Evolutionary conservation across 37 sponge, comb jelly and placozoan species (phyloP), one percentile per base, ranked within the genome.

Genomic region (Trichoplax adhaerens): DNA sequence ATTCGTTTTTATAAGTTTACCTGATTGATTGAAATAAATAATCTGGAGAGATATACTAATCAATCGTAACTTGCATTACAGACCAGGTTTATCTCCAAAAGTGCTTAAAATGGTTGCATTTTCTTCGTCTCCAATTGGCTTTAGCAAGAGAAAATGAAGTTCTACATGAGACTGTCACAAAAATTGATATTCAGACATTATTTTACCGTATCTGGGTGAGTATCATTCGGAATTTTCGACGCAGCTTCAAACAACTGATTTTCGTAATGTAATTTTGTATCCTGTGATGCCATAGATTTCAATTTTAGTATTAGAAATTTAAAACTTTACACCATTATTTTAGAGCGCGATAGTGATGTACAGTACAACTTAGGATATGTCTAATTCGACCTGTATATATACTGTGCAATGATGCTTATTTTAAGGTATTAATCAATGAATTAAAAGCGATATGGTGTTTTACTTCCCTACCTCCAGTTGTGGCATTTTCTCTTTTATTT

Each of bases 71-170:
- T 53, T 50, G 47, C 59, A 72, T 46, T 5, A 75, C 57, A 0
- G 56, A 84, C 84, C 82, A 51, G 64, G 74, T 48, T 72, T 81
- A 1, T 29, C 8, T 62, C 85, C 85, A 77, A 54, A 52, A 50
- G 53, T 58, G 56, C 70, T 29, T 1, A 76, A 74, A 2, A 77
- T 75, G 51, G 52, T 66, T 29, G 68, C 50, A 3, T 73, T 10
- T 12, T 80, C 72, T 65, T 85, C 80, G 54, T 67, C 78, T 56
- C 85, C 85, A 56, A 77, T 71, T 3, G 75, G 82, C 85, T 84
- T 57, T 12, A 48, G 8, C 1, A 52, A 46, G 57, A 47, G 58
- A 3, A 53, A 52, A 48, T 53, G 12, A 65, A 29, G 1, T 4
- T 52, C 63, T 46, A 48, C 3, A 1, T 4, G 1, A 1, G 53